A percentile compares a stretch with the other conserved stretches of the same genome.
Evolutionary conservation across 2,888 invertebrate species (phyloP).

Genomic region (Conus canariensis): DNA sequence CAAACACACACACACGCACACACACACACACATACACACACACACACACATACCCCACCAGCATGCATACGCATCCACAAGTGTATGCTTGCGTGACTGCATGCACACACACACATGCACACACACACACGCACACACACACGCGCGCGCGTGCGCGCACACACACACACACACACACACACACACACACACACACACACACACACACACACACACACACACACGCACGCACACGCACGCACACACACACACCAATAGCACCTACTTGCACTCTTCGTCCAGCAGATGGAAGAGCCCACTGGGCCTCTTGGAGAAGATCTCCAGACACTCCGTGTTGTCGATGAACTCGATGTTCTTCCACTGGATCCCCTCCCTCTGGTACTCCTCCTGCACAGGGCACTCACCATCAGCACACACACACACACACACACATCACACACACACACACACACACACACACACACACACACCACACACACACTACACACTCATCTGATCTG

Average conservation of each 20-base stretch:
- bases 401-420: neutral
- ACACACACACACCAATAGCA: neutral
- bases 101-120: neutral
- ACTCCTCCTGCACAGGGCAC: constrained; percentile 88
- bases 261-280: constrained; percentile 97
- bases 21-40: neutral
- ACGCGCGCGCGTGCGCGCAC: neutral
- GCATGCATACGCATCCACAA: too few relatives aligned
- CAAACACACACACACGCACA: neutral
- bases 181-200: neutral
- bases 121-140: neutral
- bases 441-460: constrained; percentile 24
- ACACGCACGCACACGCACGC: neutral
- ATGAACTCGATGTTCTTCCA: constrained; percentile 98
- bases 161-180: neutral
- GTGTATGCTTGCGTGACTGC: neutral
- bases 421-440: constrained; percentile 10
- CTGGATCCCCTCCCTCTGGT: constrained; percentile 93
- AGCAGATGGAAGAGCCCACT: constrained; percentile 92
- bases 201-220: neutral
- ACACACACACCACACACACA: neutral
- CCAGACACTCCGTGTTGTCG: constrained; percentile 96
- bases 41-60: neutral
- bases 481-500: neutral
- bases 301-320: constrained; percentile 94